Evolutionary conservation across 2,888 invertebrate species (phyloP).

Genomic region (Ctena decussata): DNA sequence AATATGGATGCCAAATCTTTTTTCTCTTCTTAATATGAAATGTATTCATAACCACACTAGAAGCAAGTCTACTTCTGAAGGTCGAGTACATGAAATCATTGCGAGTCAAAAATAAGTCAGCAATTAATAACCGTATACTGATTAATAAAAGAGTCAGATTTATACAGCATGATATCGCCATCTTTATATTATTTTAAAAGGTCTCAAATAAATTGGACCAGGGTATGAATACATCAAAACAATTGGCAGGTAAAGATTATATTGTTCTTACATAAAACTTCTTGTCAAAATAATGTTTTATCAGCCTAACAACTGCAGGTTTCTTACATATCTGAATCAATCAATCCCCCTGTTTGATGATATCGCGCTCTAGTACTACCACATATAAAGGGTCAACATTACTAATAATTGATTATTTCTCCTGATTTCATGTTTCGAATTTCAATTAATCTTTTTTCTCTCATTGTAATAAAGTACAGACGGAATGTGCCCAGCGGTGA

Average conservation of each 20-base stretch:
- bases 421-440: not conserved
- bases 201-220: not conserved
- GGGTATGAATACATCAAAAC: not conserved
- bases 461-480: not conserved
- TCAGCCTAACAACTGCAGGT: conserved; percentile 9
- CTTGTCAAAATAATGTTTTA: conserved; percentile 8
- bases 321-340: not conserved
- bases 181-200: not conserved
- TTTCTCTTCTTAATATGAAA: too few relatives aligned
- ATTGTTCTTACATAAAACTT: conserved; percentile 3
- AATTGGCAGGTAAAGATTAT: not conserved
- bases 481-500: not conserved
- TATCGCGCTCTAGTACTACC: not conserved
- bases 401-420: not conserved
- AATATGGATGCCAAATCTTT: too few relatives aligned
- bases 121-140: too few relatives aligned
- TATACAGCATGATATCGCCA: not conserved
- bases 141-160: not conserved
- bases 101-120: too few relatives aligned
- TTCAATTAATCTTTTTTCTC: conserved; percentile 9
- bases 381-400: conserved; percentile 10
- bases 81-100: too few relatives aligned
- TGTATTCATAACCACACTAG: too few relatives aligned
- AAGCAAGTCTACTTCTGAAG: too few relatives aligned
- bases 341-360: not conserved